phyloP scores from a whole-genome alignment of 2,888 invertebrate species.

The Leptinotarsa rubiginosa region DNA sequence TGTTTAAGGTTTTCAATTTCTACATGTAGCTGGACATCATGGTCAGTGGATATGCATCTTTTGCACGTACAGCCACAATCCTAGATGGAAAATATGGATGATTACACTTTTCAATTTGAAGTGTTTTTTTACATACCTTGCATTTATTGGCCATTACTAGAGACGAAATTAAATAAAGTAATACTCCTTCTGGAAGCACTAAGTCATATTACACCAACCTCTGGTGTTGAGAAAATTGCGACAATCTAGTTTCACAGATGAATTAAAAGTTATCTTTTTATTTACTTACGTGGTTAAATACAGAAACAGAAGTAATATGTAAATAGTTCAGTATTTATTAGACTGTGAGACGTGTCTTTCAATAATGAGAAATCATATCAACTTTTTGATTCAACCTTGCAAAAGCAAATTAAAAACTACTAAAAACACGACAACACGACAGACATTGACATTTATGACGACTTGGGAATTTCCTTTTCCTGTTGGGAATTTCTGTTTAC shows the following conservation, averaged over 20 bases:
- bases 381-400: conserved; percentile 5
- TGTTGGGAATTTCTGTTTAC: not conserved
- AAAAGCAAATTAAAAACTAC: not conserved
- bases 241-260: not conserved
- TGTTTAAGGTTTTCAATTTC: conserved; percentile 90
- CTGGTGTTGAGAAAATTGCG: conserved; percentile 1
- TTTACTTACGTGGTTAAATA: not conserved
- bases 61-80: conserved; percentile 74
- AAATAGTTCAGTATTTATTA: not conserved
- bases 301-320: not conserved
- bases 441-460: conserved; percentile 15
- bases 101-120: not conserved
- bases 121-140: conserved; percentile 41
- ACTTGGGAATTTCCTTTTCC: conserved; percentile 7
- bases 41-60: conserved; percentile 66
- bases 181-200: conserved; percentile 39
- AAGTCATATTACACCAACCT: conserved; percentile 24
- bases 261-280: not conserved
- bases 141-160: conserved; percentile 48
- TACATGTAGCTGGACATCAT: conserved; percentile 80
- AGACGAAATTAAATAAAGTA: conserved; percentile 22
- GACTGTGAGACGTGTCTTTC: not conserved
- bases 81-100: conserved; percentile 57
- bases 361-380: not conserved
- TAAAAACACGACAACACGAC: conserved; percentile 15